A percentile compares a stretch with the other conserved stretches of the same genome.
These are phyloP conservation scores for fruit fly (Drosophila melanogaster) DNA, from an alignment of 1,140 invertebrate genomes.

Conservation along the genomic window Release_6_plus_ISO1_MT NT_033777.3:18936001-18936500, in stretches of 20 bases:
- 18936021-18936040: no score
- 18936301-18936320: constrained; percentile 83
- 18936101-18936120: no score
- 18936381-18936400: constrained; percentile 56
- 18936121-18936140: neutral
- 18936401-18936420: constrained; percentile 53
- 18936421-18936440: constrained; percentile 80
- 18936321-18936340: constrained; percentile 74
- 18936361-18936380: constrained; percentile 32
- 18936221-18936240: constrained; percentile 22
- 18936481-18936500: constrained; percentile 24
- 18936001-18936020: no score
- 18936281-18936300: constrained; percentile 73
- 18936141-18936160: constrained; percentile 57
- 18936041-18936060: no score
- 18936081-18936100: no score
- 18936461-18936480: constrained; percentile 82
- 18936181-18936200: constrained; percentile 82
- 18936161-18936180: constrained; percentile 47
- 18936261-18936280: constrained; percentile 8
- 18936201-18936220: constrained; percentile 71
- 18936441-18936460: constrained; percentile 81
- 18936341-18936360: constrained; percentile 26
- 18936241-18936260: constrained; percentile 4
- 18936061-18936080: no score